These are phyloP conservation scores for Nanorana parkeri DNA, from an alignment of 2,113 vertebrate genomes.

Conservation along the genomic window DNA sequence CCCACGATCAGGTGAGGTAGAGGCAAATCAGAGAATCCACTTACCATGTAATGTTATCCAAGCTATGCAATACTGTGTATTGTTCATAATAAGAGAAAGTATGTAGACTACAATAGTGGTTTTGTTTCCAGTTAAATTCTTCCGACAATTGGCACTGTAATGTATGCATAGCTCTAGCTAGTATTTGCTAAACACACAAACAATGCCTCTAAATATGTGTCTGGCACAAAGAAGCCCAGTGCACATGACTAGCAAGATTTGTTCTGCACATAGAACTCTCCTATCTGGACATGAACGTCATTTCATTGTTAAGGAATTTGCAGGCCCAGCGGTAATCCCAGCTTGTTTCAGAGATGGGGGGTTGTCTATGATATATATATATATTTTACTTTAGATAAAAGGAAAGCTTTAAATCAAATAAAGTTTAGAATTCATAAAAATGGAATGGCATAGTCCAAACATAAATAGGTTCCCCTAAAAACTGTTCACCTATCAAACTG, in stretches of 20 bases:
- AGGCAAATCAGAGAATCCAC: not conserved
- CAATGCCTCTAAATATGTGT: slow-evolving; percentile 16
- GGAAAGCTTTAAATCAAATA: no score
- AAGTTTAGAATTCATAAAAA: no score
- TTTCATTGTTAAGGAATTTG: no score
- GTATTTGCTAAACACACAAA: slow-evolving; percentile 33
- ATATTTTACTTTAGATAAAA: no score
- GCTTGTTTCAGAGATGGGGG: no score
- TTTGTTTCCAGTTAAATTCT: slow-evolving; percentile 38
- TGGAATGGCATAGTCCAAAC: no score
- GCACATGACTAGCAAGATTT: not conserved
- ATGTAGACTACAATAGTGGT: slow-evolving; percentile 34
- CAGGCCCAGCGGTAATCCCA: no score
- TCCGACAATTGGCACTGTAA: slow-evolving; percentile 34
- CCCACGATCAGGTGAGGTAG: slow-evolving; percentile 34
- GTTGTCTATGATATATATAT: no score
- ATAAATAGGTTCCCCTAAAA: no score
- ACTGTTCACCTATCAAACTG: no score
- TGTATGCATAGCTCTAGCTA: slow-evolving; percentile 31
- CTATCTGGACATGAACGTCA: no score
- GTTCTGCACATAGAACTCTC: not conserved
- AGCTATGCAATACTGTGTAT: slow-evolving; percentile 33
- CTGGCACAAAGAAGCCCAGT: slow-evolving; percentile 12
- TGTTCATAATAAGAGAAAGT: slow-evolving; percentile 40
- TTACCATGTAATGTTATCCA: slow-evolving; percentile 43